Base-by-base conservation (phyloP, 2,888 invertebrate species). In the Exephanes ischioxanthus region DNA sequence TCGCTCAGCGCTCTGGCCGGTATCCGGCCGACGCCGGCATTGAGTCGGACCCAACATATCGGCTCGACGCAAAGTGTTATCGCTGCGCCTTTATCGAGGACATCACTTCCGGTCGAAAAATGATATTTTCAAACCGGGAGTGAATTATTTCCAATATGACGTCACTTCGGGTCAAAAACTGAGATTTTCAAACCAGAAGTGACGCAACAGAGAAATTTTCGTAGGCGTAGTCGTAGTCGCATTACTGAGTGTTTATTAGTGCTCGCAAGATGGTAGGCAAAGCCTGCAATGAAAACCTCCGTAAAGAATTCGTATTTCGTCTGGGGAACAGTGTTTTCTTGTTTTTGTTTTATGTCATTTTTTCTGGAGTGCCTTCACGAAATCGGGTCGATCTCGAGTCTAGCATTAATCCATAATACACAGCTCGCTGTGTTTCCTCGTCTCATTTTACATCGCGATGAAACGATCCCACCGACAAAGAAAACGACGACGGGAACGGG, bases 361-460 rank as follows among this genome's bases (percentile, higher is more conserved):
- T 70, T 16, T 41, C 16, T 67, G 5, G 26, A 48, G 14, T 11
- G 14, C 16, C 22, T 33, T 61, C 53, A 61, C 53, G 5, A 81
- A 73, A 48, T 76, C 66, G 67, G 67, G 67, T 48, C 16, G 63
- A 73, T 84, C 81, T 81, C 16, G 77, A 81, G 72, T 81, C 80
- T 67, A 26, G 58, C 81, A 81, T 70, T 72, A 81, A 81, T 81
- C 55, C 73, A 78, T 78, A 63, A 73, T 70, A 68, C 72, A 61
- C n/a, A 63, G 48, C 63, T 45, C 51, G 48, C 58, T 41, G 55
- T 61, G 14, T 68, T 70, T 48, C 63, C 55, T 51, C 53, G 76
- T 41, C 67, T 80, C 80, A 51, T 67, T 77, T 84, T 26, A 55
- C 26, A 45, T 37, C 26, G 73, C 73, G 84, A 81, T 37, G 22